Conservation (phyloP, 2,113 vertebrate genomes). For the Otolemur garnettii region DNA sequence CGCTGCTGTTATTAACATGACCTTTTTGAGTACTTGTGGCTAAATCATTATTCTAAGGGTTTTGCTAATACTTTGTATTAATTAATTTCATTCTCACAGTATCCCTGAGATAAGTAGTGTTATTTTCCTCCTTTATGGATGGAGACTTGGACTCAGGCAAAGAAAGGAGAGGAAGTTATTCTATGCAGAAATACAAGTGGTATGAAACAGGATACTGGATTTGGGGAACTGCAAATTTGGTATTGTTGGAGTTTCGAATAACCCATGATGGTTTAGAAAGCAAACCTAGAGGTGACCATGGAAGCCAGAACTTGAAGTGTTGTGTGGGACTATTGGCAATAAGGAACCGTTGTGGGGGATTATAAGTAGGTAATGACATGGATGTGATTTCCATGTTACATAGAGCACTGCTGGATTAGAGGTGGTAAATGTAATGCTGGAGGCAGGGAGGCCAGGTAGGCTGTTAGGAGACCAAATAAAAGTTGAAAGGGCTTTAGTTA, state of each 20-base stretch:
- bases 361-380: neutral
- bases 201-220: conserved; percentile 6
- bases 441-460: neutral
- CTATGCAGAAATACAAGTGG: neutral
- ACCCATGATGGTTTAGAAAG: neutral
- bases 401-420: neutral
- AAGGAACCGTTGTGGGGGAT: neutral
- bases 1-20: neutral
- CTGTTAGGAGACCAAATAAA: neutral
- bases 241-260: conserved; percentile 23
- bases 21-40: neutral
- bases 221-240: conserved; percentile 13
- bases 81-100: conserved; percentile 50
- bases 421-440: neutral
- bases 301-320: neutral
- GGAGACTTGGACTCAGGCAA: neutral
- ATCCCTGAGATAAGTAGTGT: conserved; percentile 26
- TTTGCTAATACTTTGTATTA: conserved; percentile 21
- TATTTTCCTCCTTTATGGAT: conserved; percentile 20
- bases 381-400: neutral
- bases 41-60: conserved; percentile 1
- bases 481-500: neutral
- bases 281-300: neutral
- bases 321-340: neutral
- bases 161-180: neutral